These are phyloP conservation scores for Podarcis raffonei DNA, from an alignment of 2,113 vertebrate species.

Conservation along the genomic window DNA sequence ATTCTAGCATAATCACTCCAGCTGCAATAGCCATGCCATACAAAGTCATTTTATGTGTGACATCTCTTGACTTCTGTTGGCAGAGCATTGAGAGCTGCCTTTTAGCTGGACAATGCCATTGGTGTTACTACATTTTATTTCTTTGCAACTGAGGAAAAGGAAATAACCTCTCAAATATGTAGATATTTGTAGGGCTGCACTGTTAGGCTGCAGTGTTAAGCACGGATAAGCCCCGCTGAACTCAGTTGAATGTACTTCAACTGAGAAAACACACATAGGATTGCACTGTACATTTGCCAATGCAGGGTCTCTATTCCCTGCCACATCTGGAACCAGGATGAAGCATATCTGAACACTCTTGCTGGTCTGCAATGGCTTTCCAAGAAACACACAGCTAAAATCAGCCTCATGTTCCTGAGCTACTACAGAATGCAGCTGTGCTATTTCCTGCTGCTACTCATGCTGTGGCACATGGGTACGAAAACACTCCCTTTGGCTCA, in stretches of 20 bases:
- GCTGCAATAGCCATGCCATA: background rate
- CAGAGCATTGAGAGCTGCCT: too few species aligned
- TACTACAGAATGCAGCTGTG: background rate
- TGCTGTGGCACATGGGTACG: background rate
- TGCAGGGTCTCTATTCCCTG: constrained; percentile 10
- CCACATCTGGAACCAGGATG: background rate
- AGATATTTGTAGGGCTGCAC: background rate
- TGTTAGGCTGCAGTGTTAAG: constrained; percentile 1
- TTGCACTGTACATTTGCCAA: background rate
- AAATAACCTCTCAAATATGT: background rate
- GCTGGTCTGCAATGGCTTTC: background rate
- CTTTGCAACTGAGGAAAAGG: background rate
- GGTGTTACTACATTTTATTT: background rate
- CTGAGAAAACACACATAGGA: background rate
- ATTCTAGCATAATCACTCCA: background rate
- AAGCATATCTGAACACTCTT: background rate
- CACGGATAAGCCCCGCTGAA: background rate
- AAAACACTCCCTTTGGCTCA: background rate
- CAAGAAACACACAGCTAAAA: background rate
- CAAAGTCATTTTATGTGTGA: background rate
- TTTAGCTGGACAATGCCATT: background rate
- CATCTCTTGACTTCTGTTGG: background rate
- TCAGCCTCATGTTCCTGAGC: background rate
- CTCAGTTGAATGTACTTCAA: background rate
- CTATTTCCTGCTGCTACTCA: background rate